Base-by-base conservation (phyloP, 1,140 invertebrate genomes). In the Zaprionus ghesquierei region DNA sequence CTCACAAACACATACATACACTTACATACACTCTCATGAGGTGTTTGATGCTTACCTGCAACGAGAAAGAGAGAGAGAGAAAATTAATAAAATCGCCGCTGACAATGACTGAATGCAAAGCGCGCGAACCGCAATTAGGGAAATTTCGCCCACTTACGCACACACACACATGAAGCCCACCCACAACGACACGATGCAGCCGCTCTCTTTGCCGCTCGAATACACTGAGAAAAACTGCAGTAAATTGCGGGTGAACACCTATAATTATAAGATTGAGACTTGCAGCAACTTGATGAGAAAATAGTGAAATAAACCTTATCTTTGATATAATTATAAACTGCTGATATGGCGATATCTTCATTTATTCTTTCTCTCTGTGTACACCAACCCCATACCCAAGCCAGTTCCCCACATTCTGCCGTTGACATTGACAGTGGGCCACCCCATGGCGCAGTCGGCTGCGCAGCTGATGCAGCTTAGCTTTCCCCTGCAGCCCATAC, bases 11-110 rank as follows among this genome's bases (percentile, higher is more conserved):
- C 41, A 33, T 31, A 64, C 23, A 15, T 27, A 59, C 59, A 70
- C 27, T 27, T 15, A 70, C 18, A 75, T 49, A 46, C 18, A 22
- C 41, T 54, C 25, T 22, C 41, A 63, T 44, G 53, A 49, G 22
- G 58, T 56, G 59, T 54, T 53, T 59, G 59, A 81, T 71, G 82
- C 82, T 87, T 87, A 87, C 82, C 82, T 87, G 76, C 15, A 87
- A 87, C 27, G 51, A 77, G 51, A 77, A 31, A 41, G 56, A 66
- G n/a, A 3, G 46, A 41, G 53, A 63, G 49, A 38, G 31, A 33
- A 66, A 64, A 69, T 64, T 44, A 64, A 75, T 74, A 59, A 68
- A 71, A 27, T 18, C 35, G 20, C n/a, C 13, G 12, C 35, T 29
- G 58, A 18, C 69, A 72, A 38, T 66, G 27, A 54, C 63, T 51